Evolutionary conservation across 2,113 vertebrate species (phyloP).

Genomic region (Chlorocebus sabaeus): DNA sequence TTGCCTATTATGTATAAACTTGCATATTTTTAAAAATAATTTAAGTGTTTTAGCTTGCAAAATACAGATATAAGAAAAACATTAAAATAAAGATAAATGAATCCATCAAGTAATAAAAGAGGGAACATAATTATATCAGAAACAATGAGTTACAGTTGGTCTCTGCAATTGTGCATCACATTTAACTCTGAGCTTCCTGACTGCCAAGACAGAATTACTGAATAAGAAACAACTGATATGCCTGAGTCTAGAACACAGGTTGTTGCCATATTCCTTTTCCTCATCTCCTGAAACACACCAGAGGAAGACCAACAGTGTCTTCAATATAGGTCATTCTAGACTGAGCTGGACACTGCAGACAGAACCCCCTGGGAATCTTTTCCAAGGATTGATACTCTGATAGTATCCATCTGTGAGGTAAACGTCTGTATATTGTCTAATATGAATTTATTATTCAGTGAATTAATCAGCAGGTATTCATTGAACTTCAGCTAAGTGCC

Average conservation of each 20-base stretch:
- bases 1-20: background rate
- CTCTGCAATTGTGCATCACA: background rate
- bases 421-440: background rate
- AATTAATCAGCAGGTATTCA: constrained; percentile 42
- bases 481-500: background rate
- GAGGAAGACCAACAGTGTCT: background rate
- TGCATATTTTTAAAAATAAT: constrained; percentile 1
- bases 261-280: background rate
- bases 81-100: constrained; percentile 3
- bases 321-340: background rate
- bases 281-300: background rate
- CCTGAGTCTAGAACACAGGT: background rate
- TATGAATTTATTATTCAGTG: constrained; percentile 17
- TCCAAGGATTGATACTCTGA: background rate
- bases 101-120: background rate
- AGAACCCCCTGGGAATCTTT: background rate
- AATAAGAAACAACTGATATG: background rate
- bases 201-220: background rate
- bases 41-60: background rate
- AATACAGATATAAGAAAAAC: background rate
- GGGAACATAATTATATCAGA: background rate
- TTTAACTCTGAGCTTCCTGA: constrained; percentile 1
- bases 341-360: background rate
- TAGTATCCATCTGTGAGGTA: background rate
- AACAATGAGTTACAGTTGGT: background rate